These are phyloP conservation scores for Pungitius pungitius DNA, from an alignment of 2,113 vertebrate genomes.

Conservation along the genomic window DNA sequence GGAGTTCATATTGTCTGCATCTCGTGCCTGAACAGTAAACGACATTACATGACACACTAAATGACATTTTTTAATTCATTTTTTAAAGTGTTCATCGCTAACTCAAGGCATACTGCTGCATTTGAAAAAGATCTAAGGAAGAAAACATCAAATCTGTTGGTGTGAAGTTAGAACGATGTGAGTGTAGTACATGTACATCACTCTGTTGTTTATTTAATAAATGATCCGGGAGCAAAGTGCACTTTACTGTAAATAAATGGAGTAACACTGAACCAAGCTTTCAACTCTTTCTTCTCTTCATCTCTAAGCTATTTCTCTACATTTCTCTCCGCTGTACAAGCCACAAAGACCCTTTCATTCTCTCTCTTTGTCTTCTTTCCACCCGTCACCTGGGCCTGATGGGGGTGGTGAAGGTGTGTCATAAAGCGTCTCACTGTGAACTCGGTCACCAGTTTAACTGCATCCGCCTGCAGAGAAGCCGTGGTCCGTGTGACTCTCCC, in stretches of 20 bases:
- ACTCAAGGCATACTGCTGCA: not conserved
- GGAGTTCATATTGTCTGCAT: too few species aligned
- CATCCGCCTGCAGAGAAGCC: conserved; percentile 5
- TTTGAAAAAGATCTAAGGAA: not conserved
- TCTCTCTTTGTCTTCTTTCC: conserved; percentile 17
- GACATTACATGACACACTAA: too few species aligned
- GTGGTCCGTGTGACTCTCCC: conserved; percentile 20
- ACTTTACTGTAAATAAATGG: conserved; percentile 2
- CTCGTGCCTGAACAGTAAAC: too few species aligned
- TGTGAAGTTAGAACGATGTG: not conserved
- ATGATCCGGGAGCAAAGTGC: conserved; percentile 27
- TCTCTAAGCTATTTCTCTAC: not conserved
- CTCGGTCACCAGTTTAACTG: conserved; percentile 7
- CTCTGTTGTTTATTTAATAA: conserved; percentile 3
- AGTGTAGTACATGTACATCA: not conserved
- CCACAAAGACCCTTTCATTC: conserved; percentile 58
- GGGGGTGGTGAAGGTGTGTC: conserved; percentile 33
- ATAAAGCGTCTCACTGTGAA: conserved; percentile 34
- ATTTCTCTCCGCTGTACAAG: conserved; percentile 33
- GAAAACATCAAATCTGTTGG: not conserved
- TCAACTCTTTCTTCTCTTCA: not conserved
- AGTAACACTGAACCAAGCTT: conserved; percentile 5
- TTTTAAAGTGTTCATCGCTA: too few species aligned
- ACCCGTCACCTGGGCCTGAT: conserved; percentile 48
- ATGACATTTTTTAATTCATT: too few species aligned